A percentile compares a stretch with the other conserved stretches of the same genome.
Conservation (phyloP, 2,797 vertebrate species). For the Myripristis murdjan region DNA sequence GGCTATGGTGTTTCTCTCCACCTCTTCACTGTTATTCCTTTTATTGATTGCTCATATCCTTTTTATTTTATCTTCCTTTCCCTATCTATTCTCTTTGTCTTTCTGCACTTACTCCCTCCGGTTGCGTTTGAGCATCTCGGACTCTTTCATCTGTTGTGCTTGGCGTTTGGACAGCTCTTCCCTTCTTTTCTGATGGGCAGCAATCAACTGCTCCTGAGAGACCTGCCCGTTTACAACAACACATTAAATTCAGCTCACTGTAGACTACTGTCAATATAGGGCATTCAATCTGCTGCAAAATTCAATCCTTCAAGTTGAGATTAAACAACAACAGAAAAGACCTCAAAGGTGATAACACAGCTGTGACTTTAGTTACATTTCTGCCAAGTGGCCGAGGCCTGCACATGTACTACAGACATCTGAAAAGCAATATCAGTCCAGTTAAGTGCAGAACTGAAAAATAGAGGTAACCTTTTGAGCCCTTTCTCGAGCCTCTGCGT, state of each 20-base stretch:
- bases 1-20: background rate
- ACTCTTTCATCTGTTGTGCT: slow-evolving; percentile 80
- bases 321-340: background rate
- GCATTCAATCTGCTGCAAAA: too few species aligned
- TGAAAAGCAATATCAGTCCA: background rate
- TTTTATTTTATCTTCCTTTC: background rate
- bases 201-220: slow-evolving; percentile 78
- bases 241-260: background rate
- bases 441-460: slow-evolving; percentile 3
- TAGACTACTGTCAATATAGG: background rate
- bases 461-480: slow-evolving; percentile 70
- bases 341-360: background rate
- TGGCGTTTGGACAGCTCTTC: slow-evolving; percentile 71
- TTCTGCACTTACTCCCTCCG: slow-evolving; percentile 85
- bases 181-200: slow-evolving; percentile 72
- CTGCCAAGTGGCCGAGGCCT: background rate
- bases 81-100: background rate
- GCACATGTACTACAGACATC: background rate
- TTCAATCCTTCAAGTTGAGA: too few species aligned
- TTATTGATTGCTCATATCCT: too few species aligned
- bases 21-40: background rate
- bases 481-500: slow-evolving; percentile 61
- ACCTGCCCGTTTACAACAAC: slow-evolving; percentile 37
- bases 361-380: background rate
- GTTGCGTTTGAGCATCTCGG: slow-evolving; percentile 80